Evolutionary conservation across 2,113 vertebrate genomes (phyloP), one percentile per base, ranked within the genome.

Genomic region (Cavia aperea): DNA sequence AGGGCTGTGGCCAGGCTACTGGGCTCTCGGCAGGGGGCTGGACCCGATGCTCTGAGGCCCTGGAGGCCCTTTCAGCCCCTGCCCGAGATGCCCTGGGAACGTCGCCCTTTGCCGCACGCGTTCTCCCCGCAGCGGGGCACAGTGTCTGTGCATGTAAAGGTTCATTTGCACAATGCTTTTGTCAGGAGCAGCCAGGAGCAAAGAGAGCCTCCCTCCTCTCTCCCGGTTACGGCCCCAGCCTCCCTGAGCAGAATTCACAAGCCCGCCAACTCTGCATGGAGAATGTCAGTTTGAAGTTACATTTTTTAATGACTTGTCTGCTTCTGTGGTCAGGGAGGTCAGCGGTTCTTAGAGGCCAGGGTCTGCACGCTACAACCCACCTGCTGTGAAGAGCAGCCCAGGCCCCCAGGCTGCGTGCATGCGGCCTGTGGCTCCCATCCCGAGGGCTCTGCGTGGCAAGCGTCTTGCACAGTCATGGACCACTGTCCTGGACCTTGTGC

Each of bases 101-200:
- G 98, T 98, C 98, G 98, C 97, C 97, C 98, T 99, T 99, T 99
- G 99, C 99, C 98, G 98, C 79, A 77, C 91, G 96, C 98, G 99
- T 99, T 99, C 99, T 99, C 99, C 98, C 97, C 97, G 98, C 98
- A 98, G 99, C 99, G 99, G 98, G 97, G 95, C 97, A 96, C 98
- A 99, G 98, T 99, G 98, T 99, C 99, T 99, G 99, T 98, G 98
- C 98, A 98, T 99, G 99, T 99, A 99, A 99, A 99, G 99, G 98
- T 98, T 99, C 98, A 99, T 99, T 99, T 99, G 98, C 98, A 99
- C 98, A 99, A 99, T 98, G 98, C 98, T 98, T 99, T 99, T 99
- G 99, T 99, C 98, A 98, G 98, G 96, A 97, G 97, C 98, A 97
- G 96, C 97, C 97, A 97, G 98, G 98, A 98, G 97, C 98, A 97